A percentile compares a stretch with the other conserved stretches of the same genome.
Evolutionary conservation across 2,888 invertebrate genomes (phyloP).

Genomic region (Sphinx pinastri): DNA sequence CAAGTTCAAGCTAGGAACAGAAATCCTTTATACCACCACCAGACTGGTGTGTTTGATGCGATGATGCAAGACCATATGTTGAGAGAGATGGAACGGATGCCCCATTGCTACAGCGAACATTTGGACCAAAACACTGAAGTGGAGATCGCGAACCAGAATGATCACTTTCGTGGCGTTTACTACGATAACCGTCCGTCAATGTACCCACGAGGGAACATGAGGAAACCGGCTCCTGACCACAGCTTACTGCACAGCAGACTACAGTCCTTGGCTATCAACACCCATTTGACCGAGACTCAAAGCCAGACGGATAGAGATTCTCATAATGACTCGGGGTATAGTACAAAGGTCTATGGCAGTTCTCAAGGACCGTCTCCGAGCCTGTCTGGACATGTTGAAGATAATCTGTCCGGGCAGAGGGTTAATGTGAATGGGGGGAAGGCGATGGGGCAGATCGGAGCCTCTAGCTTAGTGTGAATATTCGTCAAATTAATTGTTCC

Average conservation of each 20-base stretch:
- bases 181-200: conserved; percentile 69
- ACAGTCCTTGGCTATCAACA: conserved; percentile 78
- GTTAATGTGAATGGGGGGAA: conserved; percentile 65
- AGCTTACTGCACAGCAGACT: conserved; percentile 74
- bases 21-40: conserved; percentile 73
- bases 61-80: conserved; percentile 82
- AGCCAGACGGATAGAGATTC: conserved; percentile 86
- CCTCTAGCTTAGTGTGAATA: conserved; percentile 86
- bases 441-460: conserved; percentile 77
- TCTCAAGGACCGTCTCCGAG: conserved; percentile 91
- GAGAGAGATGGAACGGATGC: conserved; percentile 79
- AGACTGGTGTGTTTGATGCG: conserved; percentile 76
- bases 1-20: conserved; percentile 69
- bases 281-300: conserved; percentile 75
- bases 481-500: neutral
- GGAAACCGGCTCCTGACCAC: conserved; percentile 71
- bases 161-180: conserved; percentile 70
- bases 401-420: conserved; percentile 72
- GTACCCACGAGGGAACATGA: conserved; percentile 59
- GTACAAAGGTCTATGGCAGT: conserved; percentile 91
- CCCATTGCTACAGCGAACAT: conserved; percentile 78
- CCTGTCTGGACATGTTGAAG: conserved; percentile 84
- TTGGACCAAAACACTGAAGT: conserved; percentile 77
- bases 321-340: conserved; percentile 94
- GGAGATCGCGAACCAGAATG: conserved; percentile 76